Base-by-base conservation (phyloP, 92 coral and sea anemone genomes). In the Micromussa lordhowensis region DNA sequence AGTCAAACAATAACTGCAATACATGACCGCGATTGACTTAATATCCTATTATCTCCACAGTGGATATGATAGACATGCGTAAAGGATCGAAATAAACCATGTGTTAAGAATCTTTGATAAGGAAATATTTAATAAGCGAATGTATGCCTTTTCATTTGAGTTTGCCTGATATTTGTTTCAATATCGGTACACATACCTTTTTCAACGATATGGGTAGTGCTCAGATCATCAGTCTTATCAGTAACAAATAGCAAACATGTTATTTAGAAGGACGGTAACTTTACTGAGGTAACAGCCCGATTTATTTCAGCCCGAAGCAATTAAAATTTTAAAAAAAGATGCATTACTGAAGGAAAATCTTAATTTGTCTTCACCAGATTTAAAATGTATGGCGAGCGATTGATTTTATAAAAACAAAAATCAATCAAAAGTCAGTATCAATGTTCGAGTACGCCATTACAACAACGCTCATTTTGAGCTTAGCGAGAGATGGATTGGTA, bases 391-490 rank as follows among this genome's bases (percentile, higher is more conserved):
- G 85, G 26, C 76, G 7, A 82, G 83, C 12, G 31, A 61, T 71
- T 35, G 70, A 80, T 80, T 61, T 59, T 31, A 80, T 80, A 80
- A 32, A 79, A 57, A 59, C 36, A 80, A 32, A 80, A 57, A 57
- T 79, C 48, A 61, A 36, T 26, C 35, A 19, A 10, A 73, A 73
- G 5, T 71, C 48, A 10, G 19, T 31, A 71, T 31, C 77, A 19
- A 36, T 70, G 31, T 13, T 5, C 26, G 44, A 44, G 26, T 73
- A 26, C 71, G 32, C 32, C 29, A 12, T 71, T 4, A 24, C 49
- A 38, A 28, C 51, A 9, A 5, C 3, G n/a, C 40, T 69, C 30
- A 16, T 69, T 82, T 26, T 14, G 2, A 13, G 26, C 19, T 51
- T 16, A 34, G 79, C 31, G 79, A 57, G 68, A 83, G 69, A 4